Base-by-base conservation (phyloP, 2,888 invertebrate genomes). In the Luperina testacea region DNA sequence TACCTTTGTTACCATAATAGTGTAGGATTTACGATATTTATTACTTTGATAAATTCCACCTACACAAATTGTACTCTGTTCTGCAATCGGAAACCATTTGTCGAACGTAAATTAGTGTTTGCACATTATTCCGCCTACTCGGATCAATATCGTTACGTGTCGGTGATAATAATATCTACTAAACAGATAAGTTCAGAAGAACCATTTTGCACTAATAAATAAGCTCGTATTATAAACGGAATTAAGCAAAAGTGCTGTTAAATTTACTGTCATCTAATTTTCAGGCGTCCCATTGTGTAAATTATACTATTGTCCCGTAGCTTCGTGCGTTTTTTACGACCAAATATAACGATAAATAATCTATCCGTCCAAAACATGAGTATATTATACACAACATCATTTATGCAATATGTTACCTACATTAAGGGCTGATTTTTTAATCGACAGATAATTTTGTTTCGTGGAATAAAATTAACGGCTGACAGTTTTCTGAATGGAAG, bases 81-180 rank as follows among this genome's bases (percentile, higher is more conserved):
- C n/a, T 9, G 15, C 9, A 17, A 63, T 68, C 61, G 42, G 27
- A 68, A 76, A 59, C 27, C 38, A 48, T 67, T 27, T 17, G 48
- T 76, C n/a, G 27, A n/a, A 65, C 20, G 17, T 32, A 45, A 45
- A 64, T 64, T 8, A 48, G 1, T 76, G 20, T 77, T 48, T 48
- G 8, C 32, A 76, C 17, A 51, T 48, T 17, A 42, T 24, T 42
- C 5, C 20, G 48, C 48, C 48, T 51, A 42, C 51, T 77, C 13
- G n/a, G 15, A 0, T 42, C 17, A 61, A 20, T 38, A 53, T 53
- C 59, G 24, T 27, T 51, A 68, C 24, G 1, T 32, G 24, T 75
- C 6, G 27, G 32, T 64, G 27, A 59, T 72, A 24, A 24, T 8
- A 45, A 42, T 45, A 32, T 27, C 17, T 45, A 71, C 11, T 27